Percentiles rank a stretch among this genome's conserved stretches.
These are phyloP conservation scores for Cephonodes hylas DNA, from an alignment of 2,888 invertebrate species.

Conservation along the genomic window DNA sequence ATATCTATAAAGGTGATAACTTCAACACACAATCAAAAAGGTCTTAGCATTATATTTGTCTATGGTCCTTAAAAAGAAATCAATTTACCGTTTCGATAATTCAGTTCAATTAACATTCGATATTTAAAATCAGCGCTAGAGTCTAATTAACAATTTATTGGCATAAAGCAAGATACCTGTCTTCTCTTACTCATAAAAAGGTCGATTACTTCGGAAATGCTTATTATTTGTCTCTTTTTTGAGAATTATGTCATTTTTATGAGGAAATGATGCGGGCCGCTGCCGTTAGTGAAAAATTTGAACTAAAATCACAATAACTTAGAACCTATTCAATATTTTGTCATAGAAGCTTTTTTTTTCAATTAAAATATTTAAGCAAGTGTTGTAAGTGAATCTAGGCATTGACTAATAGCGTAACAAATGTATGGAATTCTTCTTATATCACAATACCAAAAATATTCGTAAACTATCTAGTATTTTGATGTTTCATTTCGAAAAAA, in stretches of 20 bases:
- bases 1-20: too few species aligned
- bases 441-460: too few species aligned
- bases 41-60: background rate
- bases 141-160: background rate
- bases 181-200: background rate
- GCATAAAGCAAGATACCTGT: background rate
- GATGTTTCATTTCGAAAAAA: too few species aligned
- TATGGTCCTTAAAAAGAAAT: slow-evolving; percentile 20
- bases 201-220: background rate
- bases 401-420: too few species aligned
- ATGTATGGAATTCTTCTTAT: too few species aligned
- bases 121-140: background rate
- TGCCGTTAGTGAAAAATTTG: slow-evolving; percentile 23
- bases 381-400: background rate
- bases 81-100: slow-evolving; percentile 54
- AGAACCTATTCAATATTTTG: background rate
- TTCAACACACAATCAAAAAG: background rate
- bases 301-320: slow-evolving; percentile 28
- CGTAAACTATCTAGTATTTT: too few species aligned
- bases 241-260: slow-evolving; percentile 56
- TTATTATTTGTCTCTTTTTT: slow-evolving; percentile 32
- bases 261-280: slow-evolving; percentile 39
- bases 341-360: background rate
- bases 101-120: slow-evolving; percentile 29
- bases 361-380: background rate